These are phyloP conservation scores for Muntiacus muntjak DNA, from an alignment of 2,113 vertebrate genomes.

Conservation along the genomic window DNA sequence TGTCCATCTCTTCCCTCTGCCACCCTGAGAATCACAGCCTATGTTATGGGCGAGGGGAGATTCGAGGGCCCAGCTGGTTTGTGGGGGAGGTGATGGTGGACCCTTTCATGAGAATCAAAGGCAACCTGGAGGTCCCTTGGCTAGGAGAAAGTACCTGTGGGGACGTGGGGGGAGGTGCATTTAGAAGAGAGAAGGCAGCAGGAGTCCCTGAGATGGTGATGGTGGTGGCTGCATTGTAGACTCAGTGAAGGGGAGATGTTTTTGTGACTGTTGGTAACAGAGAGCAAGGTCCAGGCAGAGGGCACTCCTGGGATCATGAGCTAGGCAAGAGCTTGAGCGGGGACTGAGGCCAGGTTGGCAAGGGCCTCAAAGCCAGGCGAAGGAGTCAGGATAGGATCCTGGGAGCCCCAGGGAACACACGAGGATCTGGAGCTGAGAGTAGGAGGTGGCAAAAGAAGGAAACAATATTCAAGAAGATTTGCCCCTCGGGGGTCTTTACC, in stretches of 20 bases:
- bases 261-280: not conserved
- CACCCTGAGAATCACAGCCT: not conserved
- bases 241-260: not conserved
- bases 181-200: not conserved
- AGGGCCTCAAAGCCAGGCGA: not conserved
- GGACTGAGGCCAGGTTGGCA: not conserved
- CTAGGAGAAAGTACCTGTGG: not conserved
- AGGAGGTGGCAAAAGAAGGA: not conserved
- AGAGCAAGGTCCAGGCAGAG: not conserved
- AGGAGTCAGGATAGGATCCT: not conserved
- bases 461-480: not conserved
- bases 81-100: not conserved
- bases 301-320: not conserved
- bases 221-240: not conserved
- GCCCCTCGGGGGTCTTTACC: not conserved
- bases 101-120: not conserved
- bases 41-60: not conserved
- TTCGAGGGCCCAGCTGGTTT: not conserved
- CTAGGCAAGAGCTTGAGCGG: not conserved
- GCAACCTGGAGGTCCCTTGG: not conserved
- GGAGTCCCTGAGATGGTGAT: not conserved
- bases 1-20: not conserved
- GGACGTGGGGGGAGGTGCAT: rapidly evolving
- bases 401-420: not conserved
- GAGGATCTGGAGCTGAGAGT: not conserved